Evolutionary conservation across 2,888 invertebrate species (phyloP), one percentile per base, ranked within the genome.

Genomic region (Hyppa rectilinea): DNA sequence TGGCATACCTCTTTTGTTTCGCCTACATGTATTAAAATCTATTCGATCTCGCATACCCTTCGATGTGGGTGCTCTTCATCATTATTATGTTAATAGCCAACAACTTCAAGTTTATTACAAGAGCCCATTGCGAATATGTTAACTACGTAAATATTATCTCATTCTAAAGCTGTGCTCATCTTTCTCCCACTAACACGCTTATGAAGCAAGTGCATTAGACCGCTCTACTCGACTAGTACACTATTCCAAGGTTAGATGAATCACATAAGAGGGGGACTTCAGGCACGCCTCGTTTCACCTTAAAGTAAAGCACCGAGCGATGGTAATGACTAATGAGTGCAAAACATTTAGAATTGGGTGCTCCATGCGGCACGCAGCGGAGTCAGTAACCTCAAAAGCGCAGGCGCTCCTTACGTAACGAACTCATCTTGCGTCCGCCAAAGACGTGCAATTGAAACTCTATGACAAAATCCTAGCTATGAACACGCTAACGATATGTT

Each of bases 371-470:
- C 85, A 84, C 85, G 81, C 83, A 81, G 80, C 61, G 82, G 87
- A 85, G 91, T 91, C 90, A 89, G 84, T 91, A 88, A 92, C 91
- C 92, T 89, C 90, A 83, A 82, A 85, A 79, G 67, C 65, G 64
- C 87, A 75, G 66, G 29, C 29, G 50, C 63, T 60, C 65, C 72
- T 94, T 92, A 91, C 87, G 87, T 92, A 93, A 93, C 82, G 64
- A 53, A 79, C 78, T 84, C 90, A 90, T 90, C 89, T 89, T 80
- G 80, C 73, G 81, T 84, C 82, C 77, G 79, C 82, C 78, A 75
- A 71, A 79, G 82, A 83, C 80, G 72, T 80, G 76, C 81, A 85
- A 83, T 84, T 81, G 78, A 81, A 83, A 82, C 68, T 62, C 71
- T 78, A 78, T 84, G 85, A 82, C 84, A 84, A 81, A 84, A 83